Base-by-base conservation (phyloP, 2,113 vertebrate species). In the Dromas ardeola region DNA sequence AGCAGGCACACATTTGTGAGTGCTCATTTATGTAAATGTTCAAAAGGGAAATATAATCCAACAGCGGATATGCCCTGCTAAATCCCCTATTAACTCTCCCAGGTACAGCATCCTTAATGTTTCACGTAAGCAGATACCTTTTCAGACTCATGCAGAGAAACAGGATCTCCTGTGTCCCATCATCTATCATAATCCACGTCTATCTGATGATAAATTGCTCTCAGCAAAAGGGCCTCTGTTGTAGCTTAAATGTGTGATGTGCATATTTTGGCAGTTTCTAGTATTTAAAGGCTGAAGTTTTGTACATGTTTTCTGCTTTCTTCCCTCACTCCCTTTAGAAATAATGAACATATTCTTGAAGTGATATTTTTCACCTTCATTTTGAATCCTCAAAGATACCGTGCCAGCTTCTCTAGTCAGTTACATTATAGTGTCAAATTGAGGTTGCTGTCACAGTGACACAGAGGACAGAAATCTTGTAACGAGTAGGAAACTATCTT, bases 221-320 rank as follows among this genome's bases (percentile, higher is more conserved):
- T 86, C 29, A 89, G 65, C 58, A 29, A 83, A 90, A 97, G 72
- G 84, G 38, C 55, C 74, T 94, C 63, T 79, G 50, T 45, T 97
- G 62, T 56, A 85, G 89, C 97, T 96, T 96, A 95, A 96, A 97
- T 69, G 26, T 66, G 76, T 94, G 95, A 97, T 72, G 42, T 74
- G 69, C 59, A 87, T 89, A 81, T 96, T 95, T 85, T 95, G 93
- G 69, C 17, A 83, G 66, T 49, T 78, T 89, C 56, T 87, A 81
- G 82, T 61, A 80, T 66, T 63, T 88, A 86, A 88, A 66, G 52
- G 25, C 8, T 73, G 58, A 79, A 30, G 4, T n/a, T 95, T 80
- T 67, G 66, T n/a, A 29, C 70, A 6, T 30, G 3, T 52, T 86
- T 90, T 72, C 32, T 56, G 6, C 17, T 77, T 76, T 74, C 30